Percentiles rank a stretch among this genome's conserved stretches.
Conservation (phyloP, 2,888 invertebrate species). For the Brenthis daphne region DNA sequence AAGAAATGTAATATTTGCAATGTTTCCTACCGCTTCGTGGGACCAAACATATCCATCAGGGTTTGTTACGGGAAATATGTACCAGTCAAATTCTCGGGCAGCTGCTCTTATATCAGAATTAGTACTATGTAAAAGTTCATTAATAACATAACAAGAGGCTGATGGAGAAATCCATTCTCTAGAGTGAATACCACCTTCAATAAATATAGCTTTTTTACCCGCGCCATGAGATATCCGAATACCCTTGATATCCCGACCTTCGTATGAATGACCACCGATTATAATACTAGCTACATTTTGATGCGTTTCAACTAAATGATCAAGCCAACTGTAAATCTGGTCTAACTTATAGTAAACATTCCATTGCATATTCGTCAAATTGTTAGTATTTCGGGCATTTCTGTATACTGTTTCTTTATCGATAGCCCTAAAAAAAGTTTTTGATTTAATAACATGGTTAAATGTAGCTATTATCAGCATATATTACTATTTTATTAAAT, state of each 20-base stretch:
- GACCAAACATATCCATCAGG: slow-evolving; percentile 90
- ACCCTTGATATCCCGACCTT: slow-evolving; percentile 71
- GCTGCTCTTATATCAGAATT: slow-evolving; percentile 67
- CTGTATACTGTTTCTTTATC: slow-evolving; percentile 68
- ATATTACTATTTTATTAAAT: too few species aligned
- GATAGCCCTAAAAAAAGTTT: slow-evolving; percentile 67
- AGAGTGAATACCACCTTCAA: slow-evolving; percentile 85
- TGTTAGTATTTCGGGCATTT: slow-evolving; percentile 51
- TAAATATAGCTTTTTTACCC: slow-evolving; percentile 60
- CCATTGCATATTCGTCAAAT: slow-evolving; percentile 73
- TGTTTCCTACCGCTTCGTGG: slow-evolving; percentile 74
- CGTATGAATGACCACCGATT: slow-evolving; percentile 67
- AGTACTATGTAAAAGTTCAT: slow-evolving; percentile 82
- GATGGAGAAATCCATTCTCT: slow-evolving; percentile 90
- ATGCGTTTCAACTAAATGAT: slow-evolving; percentile 69
- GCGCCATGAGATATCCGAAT: slow-evolving; percentile 73
- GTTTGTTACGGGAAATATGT: slow-evolving; percentile 88
- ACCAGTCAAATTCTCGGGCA: slow-evolving; percentile 86
- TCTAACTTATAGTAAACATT: slow-evolving; percentile 82
- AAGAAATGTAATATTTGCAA: slow-evolving; percentile 12
- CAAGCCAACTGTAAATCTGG: slow-evolving; percentile 83
- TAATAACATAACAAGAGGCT: slow-evolving; percentile 82
- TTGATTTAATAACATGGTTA: too few species aligned
- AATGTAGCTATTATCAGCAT: not conserved
- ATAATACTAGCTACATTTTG: slow-evolving; percentile 68